phyloP scores from a whole-genome alignment of 1,140 invertebrate genomes.

The Teleogryllus occipitalis region DNA sequence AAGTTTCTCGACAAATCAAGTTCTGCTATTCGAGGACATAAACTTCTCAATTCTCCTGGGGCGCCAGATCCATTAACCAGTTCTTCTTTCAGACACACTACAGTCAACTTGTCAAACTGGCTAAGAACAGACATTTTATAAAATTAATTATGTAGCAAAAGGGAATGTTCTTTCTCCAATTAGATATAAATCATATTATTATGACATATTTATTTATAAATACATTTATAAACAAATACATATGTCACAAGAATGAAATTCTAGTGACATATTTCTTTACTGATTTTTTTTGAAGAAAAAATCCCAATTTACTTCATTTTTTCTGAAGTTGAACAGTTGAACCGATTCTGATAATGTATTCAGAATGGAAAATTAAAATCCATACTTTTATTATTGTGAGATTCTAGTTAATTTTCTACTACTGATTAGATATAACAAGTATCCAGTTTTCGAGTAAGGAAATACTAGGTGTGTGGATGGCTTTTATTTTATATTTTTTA shows the following conservation, averaged over 20 bases:
- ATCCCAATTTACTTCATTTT: no score
- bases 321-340: no score
- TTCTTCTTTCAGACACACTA: conserved; percentile 1
- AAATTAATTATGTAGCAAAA: background rate
- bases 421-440: no score
- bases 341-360: no score
- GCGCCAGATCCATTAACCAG: conserved; percentile 13
- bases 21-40: conserved; percentile 16
- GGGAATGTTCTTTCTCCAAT: background rate
- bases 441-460: no score
- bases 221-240: background rate
- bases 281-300: no score
- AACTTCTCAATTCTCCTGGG: conserved; percentile 8
- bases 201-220: background rate
- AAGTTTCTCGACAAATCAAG: conserved; percentile 20
- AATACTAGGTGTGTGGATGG: no score
- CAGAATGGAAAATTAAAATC: no score
- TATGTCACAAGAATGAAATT: background rate
- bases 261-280: no score
- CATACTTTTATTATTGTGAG: no score
- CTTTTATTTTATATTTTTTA: no score
- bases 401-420: no score
- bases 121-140: conserved; percentile 11
- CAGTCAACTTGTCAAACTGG: conserved; percentile 10
- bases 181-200: background rate